Evolutionary conservation across 2,797 vertebrate genomes (phyloP).

Genomic region (Poeciliopsis presidionis): DNA sequence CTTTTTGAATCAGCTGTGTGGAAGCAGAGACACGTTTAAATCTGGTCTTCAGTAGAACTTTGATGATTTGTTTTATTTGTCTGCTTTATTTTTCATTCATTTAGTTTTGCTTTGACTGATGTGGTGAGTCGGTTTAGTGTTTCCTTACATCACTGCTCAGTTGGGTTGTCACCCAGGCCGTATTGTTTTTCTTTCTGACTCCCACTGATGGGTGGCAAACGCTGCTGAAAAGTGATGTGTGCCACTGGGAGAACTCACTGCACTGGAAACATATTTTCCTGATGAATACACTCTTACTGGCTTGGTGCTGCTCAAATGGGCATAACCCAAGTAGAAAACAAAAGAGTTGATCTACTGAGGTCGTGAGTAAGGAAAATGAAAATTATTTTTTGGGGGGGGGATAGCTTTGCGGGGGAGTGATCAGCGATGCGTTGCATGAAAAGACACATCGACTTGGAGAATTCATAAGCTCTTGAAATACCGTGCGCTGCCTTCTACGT

Average conservation of each 20-base stretch:
- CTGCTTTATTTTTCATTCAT: too few species aligned
- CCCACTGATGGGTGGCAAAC: slow-evolving; percentile 30
- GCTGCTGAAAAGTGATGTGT: slow-evolving; percentile 20
- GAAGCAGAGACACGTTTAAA: not conserved
- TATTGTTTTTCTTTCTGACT: slow-evolving; percentile 42
- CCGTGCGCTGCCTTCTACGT: slow-evolving; percentile 11
- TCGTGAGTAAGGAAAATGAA: slow-evolving; percentile 8
- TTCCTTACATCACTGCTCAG: slow-evolving; percentile 44
- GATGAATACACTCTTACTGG: slow-evolving; percentile 26
- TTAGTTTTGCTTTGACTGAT: not conserved
- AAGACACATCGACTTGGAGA: slow-evolving; percentile 1
- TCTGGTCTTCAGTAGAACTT: not conserved
- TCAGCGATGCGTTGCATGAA: slow-evolving; percentile 11
- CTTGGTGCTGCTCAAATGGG: slow-evolving; percentile 38
- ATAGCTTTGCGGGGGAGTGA: slow-evolving; percentile 9
- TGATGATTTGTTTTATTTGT: not conserved
- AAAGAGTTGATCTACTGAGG: slow-evolving; percentile 9
- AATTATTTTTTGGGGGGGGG: slow-evolving; percentile 3
- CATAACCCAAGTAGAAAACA: slow-evolving; percentile 20
- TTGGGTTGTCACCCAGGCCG: slow-evolving; percentile 29
- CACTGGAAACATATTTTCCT: slow-evolving; percentile 24
- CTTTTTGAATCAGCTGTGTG: not conserved
- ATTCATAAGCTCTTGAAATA: not conserved
- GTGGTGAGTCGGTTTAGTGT: slow-evolving; percentile 9
- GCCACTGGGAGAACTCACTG: slow-evolving; percentile 21